phyloP scores from a whole-genome alignment of 2,113 vertebrate genomes.

The Sylvietta virens region DNA sequence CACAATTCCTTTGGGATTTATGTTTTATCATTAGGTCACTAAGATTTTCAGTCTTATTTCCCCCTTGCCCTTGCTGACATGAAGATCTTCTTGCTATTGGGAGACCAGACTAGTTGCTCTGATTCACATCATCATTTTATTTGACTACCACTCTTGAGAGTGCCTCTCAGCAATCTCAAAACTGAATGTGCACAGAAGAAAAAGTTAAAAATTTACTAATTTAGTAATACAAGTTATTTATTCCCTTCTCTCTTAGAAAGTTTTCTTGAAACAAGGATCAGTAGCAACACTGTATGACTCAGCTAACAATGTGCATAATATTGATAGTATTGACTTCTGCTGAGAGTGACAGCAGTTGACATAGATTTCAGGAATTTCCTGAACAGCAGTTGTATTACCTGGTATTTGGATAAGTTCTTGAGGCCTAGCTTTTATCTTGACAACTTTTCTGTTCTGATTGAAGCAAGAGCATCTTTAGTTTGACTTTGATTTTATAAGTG shows the following conservation, averaged over 20 bases:
- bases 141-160: not conserved
- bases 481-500: not conserved
- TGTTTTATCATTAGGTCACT: not conserved
- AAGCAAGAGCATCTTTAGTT: not conserved
- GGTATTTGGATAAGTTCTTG: not conserved
- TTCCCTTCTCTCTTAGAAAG: not conserved
- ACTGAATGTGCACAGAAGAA: not conserved
- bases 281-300: not conserved
- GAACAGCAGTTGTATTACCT: not conserved
- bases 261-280: not conserved
- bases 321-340: fast-evolving
- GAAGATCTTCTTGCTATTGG: not conserved
- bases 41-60: not conserved
- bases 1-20: not conserved
- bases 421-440: not conserved
- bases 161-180: not conserved
- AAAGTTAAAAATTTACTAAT: not conserved
- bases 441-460: not conserved
- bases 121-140: not conserved
- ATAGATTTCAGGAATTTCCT: not conserved
- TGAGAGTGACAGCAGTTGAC: not conserved
- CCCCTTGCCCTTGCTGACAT: not conserved
- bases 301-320: not conserved
- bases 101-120: not conserved
- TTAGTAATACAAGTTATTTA: not conserved